Evolutionary conservation across 2,888 invertebrate genomes (phyloP).

Genomic region (Helicoverpa assulta): DNA sequence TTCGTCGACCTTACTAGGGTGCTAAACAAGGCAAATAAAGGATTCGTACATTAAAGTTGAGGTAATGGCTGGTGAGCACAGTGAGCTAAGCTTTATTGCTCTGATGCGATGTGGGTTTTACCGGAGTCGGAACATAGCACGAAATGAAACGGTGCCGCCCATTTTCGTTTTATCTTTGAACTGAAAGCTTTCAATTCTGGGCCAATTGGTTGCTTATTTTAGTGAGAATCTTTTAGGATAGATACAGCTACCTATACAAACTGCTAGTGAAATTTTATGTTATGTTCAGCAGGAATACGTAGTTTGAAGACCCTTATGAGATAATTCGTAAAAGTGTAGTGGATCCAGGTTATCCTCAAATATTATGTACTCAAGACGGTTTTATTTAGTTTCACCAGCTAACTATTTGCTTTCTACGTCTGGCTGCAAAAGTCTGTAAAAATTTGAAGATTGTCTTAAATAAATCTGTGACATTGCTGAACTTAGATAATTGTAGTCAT

Average conservation of each 20-base stretch:
- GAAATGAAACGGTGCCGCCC: constrained; percentile 50
- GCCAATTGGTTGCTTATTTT: constrained; percentile 44
- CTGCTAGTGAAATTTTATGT: constrained; percentile 3
- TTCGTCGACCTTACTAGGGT: constrained; percentile 31
- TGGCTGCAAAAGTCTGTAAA: too few species aligned
- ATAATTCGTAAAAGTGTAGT: too few species aligned
- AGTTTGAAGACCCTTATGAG: neutral
- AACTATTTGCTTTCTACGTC: too few species aligned
- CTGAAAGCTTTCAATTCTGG: constrained; percentile 27
- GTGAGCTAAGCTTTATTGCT: constrained; percentile 70
- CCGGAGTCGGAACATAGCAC: constrained; percentile 59
- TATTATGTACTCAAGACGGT: too few species aligned
- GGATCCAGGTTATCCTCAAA: too few species aligned
- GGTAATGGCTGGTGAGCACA: constrained; percentile 59
- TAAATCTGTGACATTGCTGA: neutral
- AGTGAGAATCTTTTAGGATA: constrained; percentile 18
- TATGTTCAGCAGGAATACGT: constrained; percentile 3
- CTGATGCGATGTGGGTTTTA: constrained; percentile 65
- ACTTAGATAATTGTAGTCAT: neutral
- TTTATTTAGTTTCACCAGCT: too few species aligned
- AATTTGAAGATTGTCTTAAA: neutral
- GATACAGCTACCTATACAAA: neutral
- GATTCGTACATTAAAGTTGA: constrained; percentile 64
- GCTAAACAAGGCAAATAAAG: constrained; percentile 57
- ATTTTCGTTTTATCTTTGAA: constrained; percentile 55